Conservation (phyloP, 2,888 invertebrate genomes). For the Phasia obesa region DNA sequence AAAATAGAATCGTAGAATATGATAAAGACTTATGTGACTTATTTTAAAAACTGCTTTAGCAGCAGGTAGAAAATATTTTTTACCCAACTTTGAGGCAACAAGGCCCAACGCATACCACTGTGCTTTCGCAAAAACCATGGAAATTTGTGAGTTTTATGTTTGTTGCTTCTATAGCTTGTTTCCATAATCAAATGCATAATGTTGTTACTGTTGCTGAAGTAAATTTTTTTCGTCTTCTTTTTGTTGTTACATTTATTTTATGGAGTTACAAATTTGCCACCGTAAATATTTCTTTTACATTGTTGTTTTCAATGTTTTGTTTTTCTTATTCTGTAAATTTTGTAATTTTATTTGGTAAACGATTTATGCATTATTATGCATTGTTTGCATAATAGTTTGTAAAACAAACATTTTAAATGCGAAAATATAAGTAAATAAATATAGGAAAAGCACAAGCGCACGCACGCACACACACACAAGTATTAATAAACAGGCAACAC, state of each 20-base stretch:
- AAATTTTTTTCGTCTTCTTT: slow-evolving; percentile 10
- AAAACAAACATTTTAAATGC: slow-evolving; percentile 57
- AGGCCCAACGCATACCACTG: not conserved
- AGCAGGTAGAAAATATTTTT: no score
- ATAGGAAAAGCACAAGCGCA: not conserved
- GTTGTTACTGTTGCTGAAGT: slow-evolving; percentile 23
- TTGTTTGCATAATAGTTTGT: slow-evolving; percentile 66
- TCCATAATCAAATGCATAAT: slow-evolving; percentile 30
- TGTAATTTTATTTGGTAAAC: slow-evolving; percentile 54
- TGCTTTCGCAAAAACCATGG: not conserved
- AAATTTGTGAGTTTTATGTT: not conserved
- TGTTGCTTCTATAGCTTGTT: slow-evolving; percentile 12
- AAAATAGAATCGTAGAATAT: no score
- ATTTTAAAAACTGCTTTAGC: no score
- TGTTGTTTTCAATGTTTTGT: not conserved
- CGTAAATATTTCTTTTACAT: not conserved
- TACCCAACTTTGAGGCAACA: no score
- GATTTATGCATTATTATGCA: slow-evolving; percentile 66
- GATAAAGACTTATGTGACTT: no score
- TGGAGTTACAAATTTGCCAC: slow-evolving; percentile 5
- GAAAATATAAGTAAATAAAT: slow-evolving; percentile 44
- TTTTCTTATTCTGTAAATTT: slow-evolving; percentile 26
- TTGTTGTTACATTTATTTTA: no score
- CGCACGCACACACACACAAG: not conserved
- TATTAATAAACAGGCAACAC: not conserved